phyloP scores from a whole-genome alignment of 2,888 invertebrate species.

The Dryobotodes eremita region DNA sequence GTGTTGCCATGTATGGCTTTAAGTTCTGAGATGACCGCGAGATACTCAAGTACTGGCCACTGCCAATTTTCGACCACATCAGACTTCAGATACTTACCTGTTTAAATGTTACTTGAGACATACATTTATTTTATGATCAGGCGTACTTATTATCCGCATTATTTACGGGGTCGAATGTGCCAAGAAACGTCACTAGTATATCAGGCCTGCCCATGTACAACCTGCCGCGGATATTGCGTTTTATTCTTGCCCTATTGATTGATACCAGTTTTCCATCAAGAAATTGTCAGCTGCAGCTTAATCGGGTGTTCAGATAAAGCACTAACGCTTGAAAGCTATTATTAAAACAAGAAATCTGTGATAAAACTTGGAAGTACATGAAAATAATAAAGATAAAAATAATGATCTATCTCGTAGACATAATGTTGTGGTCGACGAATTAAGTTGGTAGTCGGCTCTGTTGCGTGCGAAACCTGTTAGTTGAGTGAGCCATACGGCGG shows the following conservation, averaged over 20 bases:
- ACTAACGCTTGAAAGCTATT: slow-evolving; percentile 14
- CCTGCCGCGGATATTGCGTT: slow-evolving; percentile 21
- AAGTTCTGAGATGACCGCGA: slow-evolving; percentile 68
- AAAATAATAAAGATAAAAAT: slow-evolving; percentile 30
- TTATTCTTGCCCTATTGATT: background rate
- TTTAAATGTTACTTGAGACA: slow-evolving; percentile 51
- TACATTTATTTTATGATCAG: slow-evolving; percentile 16
- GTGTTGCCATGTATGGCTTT: slow-evolving; percentile 78
- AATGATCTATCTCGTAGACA: slow-evolving; percentile 39
- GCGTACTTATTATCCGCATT: slow-evolving; percentile 4
- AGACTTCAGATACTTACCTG: slow-evolving; percentile 18
- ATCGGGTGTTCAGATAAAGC: slow-evolving; percentile 5
- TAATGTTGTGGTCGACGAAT: slow-evolving; percentile 62
- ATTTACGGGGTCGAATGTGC: background rate
- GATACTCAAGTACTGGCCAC: slow-evolving; percentile 49
- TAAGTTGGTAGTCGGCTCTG: slow-evolving; percentile 65
- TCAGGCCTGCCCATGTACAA: background rate
- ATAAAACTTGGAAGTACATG: slow-evolving; percentile 19
- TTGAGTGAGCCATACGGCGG: slow-evolving; percentile 58
- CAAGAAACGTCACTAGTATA: background rate
- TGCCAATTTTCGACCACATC: slow-evolving; percentile 38
- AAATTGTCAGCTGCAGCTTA: background rate
- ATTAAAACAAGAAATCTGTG: slow-evolving; percentile 20
- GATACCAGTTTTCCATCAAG: background rate
- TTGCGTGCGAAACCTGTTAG: slow-evolving; percentile 76